phyloP scores from a whole-genome alignment of 2,888 invertebrate species.

The Leptinotarsa juncta region DNA sequence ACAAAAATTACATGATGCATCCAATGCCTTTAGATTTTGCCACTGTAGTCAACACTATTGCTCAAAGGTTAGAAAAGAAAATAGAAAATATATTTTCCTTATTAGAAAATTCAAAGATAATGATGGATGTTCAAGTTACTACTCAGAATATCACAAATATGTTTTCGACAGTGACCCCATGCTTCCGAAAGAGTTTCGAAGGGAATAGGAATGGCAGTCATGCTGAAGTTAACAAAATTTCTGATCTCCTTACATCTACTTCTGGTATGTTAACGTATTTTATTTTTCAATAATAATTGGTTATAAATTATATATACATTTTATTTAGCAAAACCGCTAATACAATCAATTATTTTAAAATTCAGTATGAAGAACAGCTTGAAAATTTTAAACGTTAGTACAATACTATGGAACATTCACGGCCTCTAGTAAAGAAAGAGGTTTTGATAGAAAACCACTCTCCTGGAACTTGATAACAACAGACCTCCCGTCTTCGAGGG shows the following conservation, averaged over 20 bases:
- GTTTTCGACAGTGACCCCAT: slow-evolving; percentile 33
- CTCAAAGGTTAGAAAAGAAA: slow-evolving; percentile 56
- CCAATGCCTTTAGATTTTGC: slow-evolving; percentile 55
- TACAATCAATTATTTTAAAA: no score
- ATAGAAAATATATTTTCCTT: slow-evolving; percentile 55
- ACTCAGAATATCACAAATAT: slow-evolving; percentile 44
- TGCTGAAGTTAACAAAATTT: background rate
- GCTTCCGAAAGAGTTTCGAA: slow-evolving; percentile 30
- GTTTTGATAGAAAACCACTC: no score
- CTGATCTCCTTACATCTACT: background rate
- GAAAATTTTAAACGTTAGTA: no score
- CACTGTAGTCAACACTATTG: slow-evolving; percentile 56
- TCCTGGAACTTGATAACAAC: no score
- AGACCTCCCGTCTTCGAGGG: no score
- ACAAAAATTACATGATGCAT: slow-evolving; percentile 59
- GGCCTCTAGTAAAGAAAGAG: no score
- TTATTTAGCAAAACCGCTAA: no score
- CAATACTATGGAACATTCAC: no score
- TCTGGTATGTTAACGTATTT: background rate
- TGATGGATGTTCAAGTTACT: slow-evolving; percentile 52
- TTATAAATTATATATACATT: no score
- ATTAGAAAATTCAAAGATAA: slow-evolving; percentile 56
- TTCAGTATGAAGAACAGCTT: no score
- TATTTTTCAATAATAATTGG: no score
- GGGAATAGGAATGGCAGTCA: background rate